Evolutionary conservation across 2,113 vertebrate species (phyloP), one percentile per base, ranked within the genome.

Genomic region (Pseudopipra pipra): DNA sequence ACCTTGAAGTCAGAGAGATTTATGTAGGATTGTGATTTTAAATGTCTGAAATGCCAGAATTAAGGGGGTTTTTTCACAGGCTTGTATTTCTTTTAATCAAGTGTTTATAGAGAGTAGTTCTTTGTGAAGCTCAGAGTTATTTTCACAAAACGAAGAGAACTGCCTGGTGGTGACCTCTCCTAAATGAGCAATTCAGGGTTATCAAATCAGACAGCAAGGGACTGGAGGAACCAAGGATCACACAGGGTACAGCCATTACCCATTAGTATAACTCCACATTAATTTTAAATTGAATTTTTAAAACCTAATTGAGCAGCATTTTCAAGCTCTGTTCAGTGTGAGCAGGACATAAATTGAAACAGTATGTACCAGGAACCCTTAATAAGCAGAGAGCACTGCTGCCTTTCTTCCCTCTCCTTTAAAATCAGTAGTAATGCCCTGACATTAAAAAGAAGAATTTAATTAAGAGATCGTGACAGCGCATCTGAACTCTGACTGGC

Each of bases 241-340:
- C 80, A 94, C 83, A 92, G 76, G 33, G 83, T 89, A 55, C 73
- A 95, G 95, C 90, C 96, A 97, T 92, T 97, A 82, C 80, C 86
- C 91, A 96, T 95, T 97, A 97, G 94, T 92, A 91, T 97, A 96
- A 95, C 85, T 97, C 67, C 81, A 82, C 90, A 94, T 96, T 97
- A 97, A 97, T 97, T 96, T 96, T 90, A 96, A 92, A 96, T 96
- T 96, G 89, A 92, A 88, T 96, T 97, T 97, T 96, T 91, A 93
- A 94, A 95, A 97, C 90, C 93, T 96, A 97, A 97, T 97, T 96
- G 94, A 96, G 90, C 95, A 93, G 93, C 74, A 47, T 96, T 97
- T 96, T 76, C 71, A 80, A 93, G 88, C 81, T 95, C 93, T 96
- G 92, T 96, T 97, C 94, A 97, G 93, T 94, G 87, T 94, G 93